Evolutionary conservation across 2,113 vertebrate genomes (phyloP), one percentile per base, ranked within the genome.

Genomic region (Marmota monax): DNA sequence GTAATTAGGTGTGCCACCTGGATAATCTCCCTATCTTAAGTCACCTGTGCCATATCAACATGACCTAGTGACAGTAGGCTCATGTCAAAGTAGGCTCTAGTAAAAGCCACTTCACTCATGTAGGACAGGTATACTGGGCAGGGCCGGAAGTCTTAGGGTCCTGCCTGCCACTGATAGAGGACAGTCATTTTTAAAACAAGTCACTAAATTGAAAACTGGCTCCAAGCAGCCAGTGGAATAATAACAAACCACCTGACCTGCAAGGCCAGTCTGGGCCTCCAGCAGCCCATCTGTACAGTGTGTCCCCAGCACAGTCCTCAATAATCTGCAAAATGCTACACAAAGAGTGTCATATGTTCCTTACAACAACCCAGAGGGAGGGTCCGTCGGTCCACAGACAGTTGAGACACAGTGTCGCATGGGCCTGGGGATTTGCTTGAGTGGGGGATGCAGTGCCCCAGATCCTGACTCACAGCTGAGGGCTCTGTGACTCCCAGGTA

Each of bases 361-460:
- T 53, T 22, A 9, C 4, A 25, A 16, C 16, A 45, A 37, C 70
- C 69, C 34, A 7, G 90, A 32, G 32, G 22, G 79, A 11, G 2
- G 51, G 32, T 74, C 69, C 42, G 56, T 42, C n/a, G 12, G 27
- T 72, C 45, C 29, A 2, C 14, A 48, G 32, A 84, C 16, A 23
- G 61, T 67, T 67, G 65, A 67, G 27, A 67, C 11, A 32, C 65
- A 63, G 25, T 32, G 29, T 32, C 29, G 32, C 65, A 32, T 4
- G 63, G 63, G 27, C 27, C 11, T 25, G 23, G 23, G 58, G 27
- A 2, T 32, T 32, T 67, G 63, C 27, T 8, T 14, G 23, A 65
- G 18, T 39, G 4, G 14, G 58, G 7, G 0, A 13, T 25, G 10
- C 8, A 0, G 23, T 29, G 25, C 20, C 42, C 37, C 9, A 9